Conservation (phyloP, 1,140 invertebrate genomes). For the Platorchestia sp. region DNA sequence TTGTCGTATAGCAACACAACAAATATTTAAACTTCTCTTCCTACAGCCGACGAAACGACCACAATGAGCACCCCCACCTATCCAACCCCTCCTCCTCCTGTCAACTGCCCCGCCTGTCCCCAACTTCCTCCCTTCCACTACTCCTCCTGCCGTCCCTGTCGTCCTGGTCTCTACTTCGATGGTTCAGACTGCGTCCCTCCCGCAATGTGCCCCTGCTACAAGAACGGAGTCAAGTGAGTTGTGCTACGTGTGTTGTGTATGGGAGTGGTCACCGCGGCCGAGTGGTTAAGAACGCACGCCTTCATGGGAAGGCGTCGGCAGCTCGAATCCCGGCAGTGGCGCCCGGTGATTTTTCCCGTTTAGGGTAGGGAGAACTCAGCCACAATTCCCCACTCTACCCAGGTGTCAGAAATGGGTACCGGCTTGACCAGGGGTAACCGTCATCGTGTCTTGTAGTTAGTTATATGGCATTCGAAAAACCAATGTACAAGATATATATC, state of each 20-base stretch:
- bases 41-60: constrained; percentile 65
- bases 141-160: constrained; percentile 69
- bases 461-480: too few species aligned
- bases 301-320: background rate
- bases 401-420: too few species aligned
- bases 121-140: constrained; percentile 68
- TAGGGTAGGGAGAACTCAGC: too few species aligned
- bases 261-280: background rate
- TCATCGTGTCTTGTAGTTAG: too few species aligned
- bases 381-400: too few species aligned
- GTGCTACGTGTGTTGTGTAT: background rate
- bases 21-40: too few species aligned
- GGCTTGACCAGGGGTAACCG: too few species aligned
- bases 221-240: constrained; percentile 78
- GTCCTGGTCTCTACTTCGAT: constrained; percentile 77
- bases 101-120: constrained; percentile 73
- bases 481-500: too few species aligned
- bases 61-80: constrained; percentile 62
- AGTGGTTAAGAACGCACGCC: background rate
- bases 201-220: constrained; percentile 82
- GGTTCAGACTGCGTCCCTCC: constrained; percentile 79
- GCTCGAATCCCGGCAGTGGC: background rate
- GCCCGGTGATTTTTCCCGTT: too few species aligned
- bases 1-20: too few species aligned
- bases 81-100: constrained; percentile 67